These are phyloP conservation scores for Oligia latruncula DNA, from an alignment of 2,888 invertebrate species.

Conservation along the genomic window DNA sequence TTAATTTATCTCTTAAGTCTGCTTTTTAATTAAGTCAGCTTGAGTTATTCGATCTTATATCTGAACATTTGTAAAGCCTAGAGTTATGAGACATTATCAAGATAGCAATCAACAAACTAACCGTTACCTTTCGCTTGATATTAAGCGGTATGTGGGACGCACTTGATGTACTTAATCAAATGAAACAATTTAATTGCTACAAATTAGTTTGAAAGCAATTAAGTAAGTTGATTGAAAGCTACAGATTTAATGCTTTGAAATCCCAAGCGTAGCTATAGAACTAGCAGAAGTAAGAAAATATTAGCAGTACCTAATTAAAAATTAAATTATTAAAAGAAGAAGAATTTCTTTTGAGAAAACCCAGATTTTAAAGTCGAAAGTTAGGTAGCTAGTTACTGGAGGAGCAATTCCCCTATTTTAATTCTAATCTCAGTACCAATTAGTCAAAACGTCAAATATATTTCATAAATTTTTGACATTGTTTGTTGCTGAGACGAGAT, in stretches of 20 bases:
- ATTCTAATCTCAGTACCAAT: no score
- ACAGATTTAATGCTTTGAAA: conserved; percentile 21
- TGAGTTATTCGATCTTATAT: background rate
- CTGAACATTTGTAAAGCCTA: background rate
- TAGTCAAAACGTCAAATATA: no score
- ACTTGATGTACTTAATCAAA: background rate
- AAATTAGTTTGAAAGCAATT: conserved; percentile 32
- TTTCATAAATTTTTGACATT: no score
- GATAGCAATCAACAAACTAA: conserved; percentile 4
- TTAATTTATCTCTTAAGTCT: background rate
- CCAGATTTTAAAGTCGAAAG: background rate
- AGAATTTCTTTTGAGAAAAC: background rate
- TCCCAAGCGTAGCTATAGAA: background rate
- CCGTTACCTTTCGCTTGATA: background rate
- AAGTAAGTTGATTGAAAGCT: conserved; percentile 7
- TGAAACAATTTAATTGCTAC: conserved; percentile 10
- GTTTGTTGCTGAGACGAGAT: no score
- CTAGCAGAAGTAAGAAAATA: background rate
- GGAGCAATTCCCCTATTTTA: no score
- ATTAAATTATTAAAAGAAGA: no score
- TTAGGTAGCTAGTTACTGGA: no score
- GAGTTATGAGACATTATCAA: background rate
- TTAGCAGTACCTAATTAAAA: no score
- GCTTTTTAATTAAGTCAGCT: background rate
- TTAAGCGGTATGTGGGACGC: background rate